Conservation (phyloP, 2,113 vertebrate species). For the Hemichromis elongatus region DNA sequence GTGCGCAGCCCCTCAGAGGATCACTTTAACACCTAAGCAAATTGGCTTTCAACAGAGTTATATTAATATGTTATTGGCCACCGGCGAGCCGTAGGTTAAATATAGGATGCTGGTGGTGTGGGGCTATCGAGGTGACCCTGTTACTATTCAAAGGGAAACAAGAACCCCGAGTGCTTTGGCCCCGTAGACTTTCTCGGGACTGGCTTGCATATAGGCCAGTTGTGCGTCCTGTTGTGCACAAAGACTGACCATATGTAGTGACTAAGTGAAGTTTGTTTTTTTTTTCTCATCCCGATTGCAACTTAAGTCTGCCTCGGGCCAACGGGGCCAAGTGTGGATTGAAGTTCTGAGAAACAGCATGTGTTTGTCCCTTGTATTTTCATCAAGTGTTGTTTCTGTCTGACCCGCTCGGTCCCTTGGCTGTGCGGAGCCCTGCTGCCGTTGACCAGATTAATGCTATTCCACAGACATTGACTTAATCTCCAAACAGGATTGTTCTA, state of each 20-base stretch:
- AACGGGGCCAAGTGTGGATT: neutral
- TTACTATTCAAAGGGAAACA: constrained; percentile 64
- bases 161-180: constrained; percentile 31
- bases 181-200: neutral
- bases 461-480: constrained; percentile 60
- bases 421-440: constrained; percentile 6
- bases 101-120: constrained; percentile 36
- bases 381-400: constrained; percentile 3
- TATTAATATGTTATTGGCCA: constrained; percentile 61
- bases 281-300: constrained; percentile 38
- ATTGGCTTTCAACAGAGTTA: constrained; percentile 59
- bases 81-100: constrained; percentile 46
- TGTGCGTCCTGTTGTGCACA: neutral
- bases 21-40: constrained; percentile 61
- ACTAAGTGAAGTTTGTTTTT: no score
- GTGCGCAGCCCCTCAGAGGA: constrained; percentile 20
- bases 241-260: constrained; percentile 13
- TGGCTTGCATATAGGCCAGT: constrained; percentile 15
- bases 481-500: constrained; percentile 70
- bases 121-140: constrained; percentile 47
- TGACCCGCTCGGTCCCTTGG: constrained; percentile 4
- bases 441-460: constrained; percentile 59
- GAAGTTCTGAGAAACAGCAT: constrained; percentile 36
- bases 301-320: constrained; percentile 14
- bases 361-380: neutral